A percentile compares a stretch with the other conserved stretches of the same genome.
Evolutionary conservation across 2,888 invertebrate species (phyloP).

Genomic region (Scaptomyza cyrtandrae): DNA sequence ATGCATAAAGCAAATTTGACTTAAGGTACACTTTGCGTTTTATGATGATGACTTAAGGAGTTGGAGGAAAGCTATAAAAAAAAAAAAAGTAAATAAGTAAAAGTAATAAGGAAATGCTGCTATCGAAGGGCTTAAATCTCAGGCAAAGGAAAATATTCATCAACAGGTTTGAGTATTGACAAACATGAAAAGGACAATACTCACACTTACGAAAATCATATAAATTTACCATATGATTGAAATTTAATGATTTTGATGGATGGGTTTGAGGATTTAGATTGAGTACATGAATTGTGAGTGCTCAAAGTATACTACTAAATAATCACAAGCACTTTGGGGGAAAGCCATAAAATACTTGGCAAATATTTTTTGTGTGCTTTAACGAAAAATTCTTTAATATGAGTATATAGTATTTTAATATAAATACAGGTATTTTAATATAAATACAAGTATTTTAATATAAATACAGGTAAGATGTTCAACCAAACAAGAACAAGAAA

Average conservation of each 20-base stretch:
- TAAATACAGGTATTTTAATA: no score
- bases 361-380: no score
- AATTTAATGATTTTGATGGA: conserved; percentile 63
- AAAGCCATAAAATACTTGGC: no score
- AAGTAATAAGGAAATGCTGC: conserved; percentile 9
- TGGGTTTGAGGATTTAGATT: conserved; percentile 38
- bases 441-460: no score
- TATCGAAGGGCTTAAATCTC: conserved; percentile 50
- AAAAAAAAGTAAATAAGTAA: conserved; percentile 18
- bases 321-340: background rate
- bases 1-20: conserved; percentile 61
- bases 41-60: conserved; percentile 60
- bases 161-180: conserved; percentile 72
- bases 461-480: no score
- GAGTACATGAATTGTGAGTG: conserved; percentile 31
- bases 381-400: no score
- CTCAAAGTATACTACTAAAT: conserved; percentile 5
- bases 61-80: conserved; percentile 15
- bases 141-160: conserved; percentile 47
- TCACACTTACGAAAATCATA: conserved; percentile 41
- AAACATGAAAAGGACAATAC: conserved; percentile 58
- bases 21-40: conserved; percentile 70
- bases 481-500: no score
- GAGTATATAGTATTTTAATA: no score
- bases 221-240: conserved; percentile 65